Percentiles rank a stretch among this genome's conserved stretches.
These are phyloP conservation scores for Tineola bisselliella DNA, from an alignment of 2,888 invertebrate species.

Conservation along the genomic window DNA sequence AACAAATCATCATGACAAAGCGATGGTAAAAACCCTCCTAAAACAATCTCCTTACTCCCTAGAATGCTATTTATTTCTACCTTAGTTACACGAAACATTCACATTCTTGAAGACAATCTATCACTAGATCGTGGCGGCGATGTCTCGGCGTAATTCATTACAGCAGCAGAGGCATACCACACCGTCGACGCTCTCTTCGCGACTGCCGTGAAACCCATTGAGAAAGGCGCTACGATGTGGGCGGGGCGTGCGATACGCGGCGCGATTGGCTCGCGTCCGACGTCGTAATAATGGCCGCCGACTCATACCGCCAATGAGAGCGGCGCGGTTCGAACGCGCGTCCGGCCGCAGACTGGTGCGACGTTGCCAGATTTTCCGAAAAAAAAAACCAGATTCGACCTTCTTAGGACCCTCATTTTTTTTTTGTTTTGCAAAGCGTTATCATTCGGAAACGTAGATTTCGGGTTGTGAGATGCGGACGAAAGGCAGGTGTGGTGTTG, in stretches of 20 bases:
- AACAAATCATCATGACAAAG: background rate
- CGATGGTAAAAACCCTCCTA: background rate
- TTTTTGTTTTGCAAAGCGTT: slow-evolving; percentile 62
- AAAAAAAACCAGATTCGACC: slow-evolving; percentile 66
- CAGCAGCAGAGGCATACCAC: background rate
- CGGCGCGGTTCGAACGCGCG: slow-evolving; percentile 61
- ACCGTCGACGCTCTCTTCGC: slow-evolving; percentile 19
- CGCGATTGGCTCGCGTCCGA: slow-evolving; percentile 51
- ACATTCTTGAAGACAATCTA: background rate
- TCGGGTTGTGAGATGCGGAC: slow-evolving; percentile 57
- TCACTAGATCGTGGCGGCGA: background rate
- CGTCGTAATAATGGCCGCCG: slow-evolving; percentile 59
- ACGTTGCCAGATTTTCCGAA: slow-evolving; percentile 64
- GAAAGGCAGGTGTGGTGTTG: slow-evolving; percentile 39
- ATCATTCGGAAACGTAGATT: slow-evolving; percentile 57
- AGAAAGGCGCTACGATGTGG: slow-evolving; percentile 58
- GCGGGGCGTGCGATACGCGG: slow-evolving; percentile 63
- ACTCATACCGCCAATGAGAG: slow-evolving; percentile 62
- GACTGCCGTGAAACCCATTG: slow-evolving; percentile 60
- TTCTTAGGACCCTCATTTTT: slow-evolving; percentile 65
- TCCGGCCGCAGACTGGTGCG: slow-evolving; percentile 52
- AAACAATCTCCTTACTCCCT: background rate
- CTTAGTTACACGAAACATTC: background rate
- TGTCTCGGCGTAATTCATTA: background rate
- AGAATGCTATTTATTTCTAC: background rate